phyloP scores from a whole-genome alignment of 2,113 vertebrate genomes.

The Zeus faber region DNA sequence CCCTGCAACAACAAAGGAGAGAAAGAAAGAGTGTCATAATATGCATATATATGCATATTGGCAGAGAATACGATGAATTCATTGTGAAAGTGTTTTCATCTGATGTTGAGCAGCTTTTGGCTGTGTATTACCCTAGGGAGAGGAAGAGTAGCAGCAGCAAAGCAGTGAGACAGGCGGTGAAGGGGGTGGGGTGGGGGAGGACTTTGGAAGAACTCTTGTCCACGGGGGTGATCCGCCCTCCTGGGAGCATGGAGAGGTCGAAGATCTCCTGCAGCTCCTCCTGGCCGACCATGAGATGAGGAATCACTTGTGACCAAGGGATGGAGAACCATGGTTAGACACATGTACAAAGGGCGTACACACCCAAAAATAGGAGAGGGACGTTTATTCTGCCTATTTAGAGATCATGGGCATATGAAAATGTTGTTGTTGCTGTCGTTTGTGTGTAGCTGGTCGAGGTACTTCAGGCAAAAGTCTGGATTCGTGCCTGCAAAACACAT shows the following conservation, averaged over 20 bases:
- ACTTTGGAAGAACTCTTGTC: conserved; percentile 9
- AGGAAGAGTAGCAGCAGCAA: conserved; percentile 63
- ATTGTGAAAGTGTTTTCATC: background rate
- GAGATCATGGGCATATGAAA: too few relatives aligned
- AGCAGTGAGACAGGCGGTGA: conserved; percentile 55
- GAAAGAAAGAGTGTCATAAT: background rate
- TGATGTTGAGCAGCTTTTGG: background rate
- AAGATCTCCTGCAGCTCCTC: conserved; percentile 71
- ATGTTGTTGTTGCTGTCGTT: too few relatives aligned
- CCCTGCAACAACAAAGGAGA: conserved; percentile 41
- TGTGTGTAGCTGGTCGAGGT: too few relatives aligned
- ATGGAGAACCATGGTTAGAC: background rate
- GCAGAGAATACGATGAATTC: conserved; percentile 2
- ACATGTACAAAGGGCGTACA: too few relatives aligned
- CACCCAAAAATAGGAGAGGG: too few relatives aligned
- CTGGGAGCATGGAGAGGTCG: conserved; percentile 66
- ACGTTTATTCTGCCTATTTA: too few relatives aligned
- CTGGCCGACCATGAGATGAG: conserved; percentile 46
- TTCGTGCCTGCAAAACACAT: too few relatives aligned
- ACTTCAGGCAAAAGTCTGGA: too few relatives aligned
- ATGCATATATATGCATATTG: background rate
- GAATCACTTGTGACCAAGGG: conserved; percentile 56
- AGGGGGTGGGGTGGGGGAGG: conserved; percentile 33
- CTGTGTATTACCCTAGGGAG: conserved; percentile 59
- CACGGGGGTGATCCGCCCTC: conserved; percentile 40